A percentile compares a stretch with the other conserved stretches of the same genome.
Evolutionary conservation across 2,888 invertebrate species (phyloP).

Genomic region (Julus scandinavius): DNA sequence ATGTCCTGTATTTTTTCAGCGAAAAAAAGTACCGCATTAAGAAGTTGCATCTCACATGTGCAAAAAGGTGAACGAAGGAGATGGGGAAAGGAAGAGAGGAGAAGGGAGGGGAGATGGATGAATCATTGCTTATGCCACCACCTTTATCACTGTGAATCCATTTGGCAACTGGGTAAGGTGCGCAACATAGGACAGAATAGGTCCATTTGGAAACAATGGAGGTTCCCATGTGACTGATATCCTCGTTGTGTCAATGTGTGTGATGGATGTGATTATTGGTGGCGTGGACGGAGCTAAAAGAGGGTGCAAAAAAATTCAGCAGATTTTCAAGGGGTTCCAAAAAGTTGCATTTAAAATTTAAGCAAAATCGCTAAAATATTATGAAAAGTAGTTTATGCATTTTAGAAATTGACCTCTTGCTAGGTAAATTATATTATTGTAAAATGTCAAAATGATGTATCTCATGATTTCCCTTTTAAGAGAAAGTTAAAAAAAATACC

Average conservation of each 20-base stretch:
- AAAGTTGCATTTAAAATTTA: too few species aligned
- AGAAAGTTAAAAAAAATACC: too few species aligned
- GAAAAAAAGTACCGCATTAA: background rate
- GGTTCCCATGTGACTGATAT: conserved; percentile 90
- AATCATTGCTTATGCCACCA: conserved; percentile 62
- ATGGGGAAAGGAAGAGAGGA: too few species aligned
- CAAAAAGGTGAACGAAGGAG: conserved; percentile 44
- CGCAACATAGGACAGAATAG: conserved; percentile 85
- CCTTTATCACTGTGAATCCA: conserved; percentile 75
- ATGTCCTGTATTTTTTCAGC: conserved; percentile 73
- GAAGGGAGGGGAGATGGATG: too few species aligned
- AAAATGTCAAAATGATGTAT: too few species aligned
- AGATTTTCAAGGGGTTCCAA: background rate
- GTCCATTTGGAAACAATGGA: conserved; percentile 87
- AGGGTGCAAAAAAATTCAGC: background rate
- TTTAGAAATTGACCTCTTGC: too few species aligned
- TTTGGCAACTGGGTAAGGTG: conserved; percentile 73
- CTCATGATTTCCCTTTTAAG: too few species aligned
- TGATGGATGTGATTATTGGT: conserved; percentile 76
- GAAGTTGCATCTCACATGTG: background rate
- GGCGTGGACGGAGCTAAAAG: conserved; percentile 78
- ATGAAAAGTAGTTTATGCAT: too few species aligned
- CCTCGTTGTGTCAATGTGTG: conserved; percentile 77
- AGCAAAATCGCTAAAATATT: too few species aligned
- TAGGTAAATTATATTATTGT: too few species aligned